Evolutionary conservation across 2,888 invertebrate species (phyloP), one percentile per base, ranked within the genome.

Genomic region (Ctenicera cuprea): DNA sequence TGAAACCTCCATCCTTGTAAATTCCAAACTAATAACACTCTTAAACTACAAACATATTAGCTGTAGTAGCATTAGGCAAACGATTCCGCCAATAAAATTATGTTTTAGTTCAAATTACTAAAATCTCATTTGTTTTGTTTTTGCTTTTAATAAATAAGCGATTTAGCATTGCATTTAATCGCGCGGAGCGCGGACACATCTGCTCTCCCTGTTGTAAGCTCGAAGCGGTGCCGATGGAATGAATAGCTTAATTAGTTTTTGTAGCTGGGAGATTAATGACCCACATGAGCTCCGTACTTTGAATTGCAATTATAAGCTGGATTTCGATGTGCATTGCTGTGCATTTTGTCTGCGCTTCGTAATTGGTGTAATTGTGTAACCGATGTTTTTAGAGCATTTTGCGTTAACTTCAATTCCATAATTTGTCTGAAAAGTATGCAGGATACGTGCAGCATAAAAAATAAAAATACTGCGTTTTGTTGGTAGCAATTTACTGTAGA

Each of bases 211-310:
- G 41, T 43, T 63, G 62, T 41, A 64, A 59, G 45, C 50, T 45
- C 45, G 57, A 20, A 65, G 72, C 57, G 78, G 81, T 78, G 77
- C 81, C 80, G 80, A 81, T 81, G 81, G 81, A 84, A 83, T 83
- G 84, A 84, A 83, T 83, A 82, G 84, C 84, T 85, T 84, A 85
- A 85, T 85, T 84, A 84, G 83, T 83, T 84, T 84, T 83, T 80
- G 82, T 82, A 83, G 81, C 77, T 78, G 73, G 67, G 78, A 83
- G 84, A 84, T 84, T 84, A 84, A 84, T 83, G 83, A 82, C 79
- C 82, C 84, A 84, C 83, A 84, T 84, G 83, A 83, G 84, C 81
- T 81, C 80, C 45, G 59, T 61, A 66, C 50, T 66, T 66, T 73
- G 81, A 71, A 77, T 79, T 79, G 80, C 82, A 82, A 82, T 82